These are phyloP conservation scores for Psophia crepitans DNA, from an alignment of 2,113 vertebrate species.

Conservation along the genomic window DNA sequence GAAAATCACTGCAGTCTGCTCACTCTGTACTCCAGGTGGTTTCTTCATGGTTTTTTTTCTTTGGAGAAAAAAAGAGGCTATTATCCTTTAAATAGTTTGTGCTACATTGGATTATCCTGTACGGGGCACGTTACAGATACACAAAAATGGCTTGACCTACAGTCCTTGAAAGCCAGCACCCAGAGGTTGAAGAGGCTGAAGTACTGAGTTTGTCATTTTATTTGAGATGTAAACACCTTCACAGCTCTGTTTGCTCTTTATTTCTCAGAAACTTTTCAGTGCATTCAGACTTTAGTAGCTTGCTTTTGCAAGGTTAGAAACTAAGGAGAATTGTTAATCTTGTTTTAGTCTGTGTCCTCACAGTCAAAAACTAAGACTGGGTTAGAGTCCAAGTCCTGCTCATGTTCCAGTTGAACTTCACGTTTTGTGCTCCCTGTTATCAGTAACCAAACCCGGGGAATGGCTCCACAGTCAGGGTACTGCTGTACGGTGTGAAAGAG, in stretches of 20 bases:
- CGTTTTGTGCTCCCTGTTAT: neutral
- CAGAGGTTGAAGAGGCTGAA: neutral
- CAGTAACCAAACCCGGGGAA: neutral
- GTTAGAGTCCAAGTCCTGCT: neutral
- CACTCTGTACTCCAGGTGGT: neutral
- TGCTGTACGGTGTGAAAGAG: accelerated
- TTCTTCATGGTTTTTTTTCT: neutral
- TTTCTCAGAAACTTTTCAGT: neutral
- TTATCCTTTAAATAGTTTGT: neutral
- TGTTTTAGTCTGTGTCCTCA: neutral
- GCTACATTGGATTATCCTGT: neutral
- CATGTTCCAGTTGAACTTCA: neutral
- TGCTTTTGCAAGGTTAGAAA: neutral
- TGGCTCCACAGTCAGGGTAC: neutral
- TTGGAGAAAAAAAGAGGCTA: neutral
- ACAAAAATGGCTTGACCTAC: neutral
- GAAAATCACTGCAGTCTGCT: neutral
- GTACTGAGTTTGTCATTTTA: neutral
- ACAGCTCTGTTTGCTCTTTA: neutral
- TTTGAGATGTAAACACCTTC: neutral
- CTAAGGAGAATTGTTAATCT: neutral
- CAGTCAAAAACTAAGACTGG: neutral
- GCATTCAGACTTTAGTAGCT: neutral
- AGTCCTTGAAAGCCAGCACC: neutral
- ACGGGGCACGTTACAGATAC: neutral